Conservation (phyloP, 1,140 invertebrate genomes). For the Araneus ventricosus region DNA sequence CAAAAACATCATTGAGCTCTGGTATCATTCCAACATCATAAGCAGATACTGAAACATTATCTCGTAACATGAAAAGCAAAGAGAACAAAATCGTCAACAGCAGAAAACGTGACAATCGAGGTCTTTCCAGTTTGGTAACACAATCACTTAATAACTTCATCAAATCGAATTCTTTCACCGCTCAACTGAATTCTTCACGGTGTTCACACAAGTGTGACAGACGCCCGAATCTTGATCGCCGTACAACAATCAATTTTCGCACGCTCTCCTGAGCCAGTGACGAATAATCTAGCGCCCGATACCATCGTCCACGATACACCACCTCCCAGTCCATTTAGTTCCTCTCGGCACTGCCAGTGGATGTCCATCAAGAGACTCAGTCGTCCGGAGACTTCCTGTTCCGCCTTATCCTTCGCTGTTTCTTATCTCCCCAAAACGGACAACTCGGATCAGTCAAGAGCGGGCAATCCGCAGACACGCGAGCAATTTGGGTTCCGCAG, state of each 20-base stretch:
- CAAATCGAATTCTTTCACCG: neutral
- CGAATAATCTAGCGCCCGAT: neutral
- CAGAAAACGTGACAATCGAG: too few relatives aligned
- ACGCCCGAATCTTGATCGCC: neutral
- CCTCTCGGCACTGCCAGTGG: neutral
- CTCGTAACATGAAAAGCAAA: too few relatives aligned
- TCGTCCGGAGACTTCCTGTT: conserved; percentile 30
- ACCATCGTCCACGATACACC: neutral
- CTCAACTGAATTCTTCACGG: neutral
- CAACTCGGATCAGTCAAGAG: neutral
- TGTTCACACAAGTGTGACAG: conserved; percentile 10
- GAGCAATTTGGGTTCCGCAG: neutral
- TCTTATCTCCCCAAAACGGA: neutral
- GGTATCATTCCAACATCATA: too few relatives aligned
- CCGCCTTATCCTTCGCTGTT: neutral
- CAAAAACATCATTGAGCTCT: too few relatives aligned
- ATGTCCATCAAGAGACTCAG: neutral
- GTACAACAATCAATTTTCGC: neutral
- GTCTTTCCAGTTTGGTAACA: neutral
- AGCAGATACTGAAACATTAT: too few relatives aligned
- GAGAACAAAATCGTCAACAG: too few relatives aligned
- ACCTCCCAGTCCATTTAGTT: neutral
- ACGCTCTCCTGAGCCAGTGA: neutral
- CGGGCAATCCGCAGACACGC: neutral
- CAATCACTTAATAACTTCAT: neutral